Evolutionary conservation across 1,140 invertebrate genomes (phyloP).

Genomic region (Euura saliciscinereae): DNA sequence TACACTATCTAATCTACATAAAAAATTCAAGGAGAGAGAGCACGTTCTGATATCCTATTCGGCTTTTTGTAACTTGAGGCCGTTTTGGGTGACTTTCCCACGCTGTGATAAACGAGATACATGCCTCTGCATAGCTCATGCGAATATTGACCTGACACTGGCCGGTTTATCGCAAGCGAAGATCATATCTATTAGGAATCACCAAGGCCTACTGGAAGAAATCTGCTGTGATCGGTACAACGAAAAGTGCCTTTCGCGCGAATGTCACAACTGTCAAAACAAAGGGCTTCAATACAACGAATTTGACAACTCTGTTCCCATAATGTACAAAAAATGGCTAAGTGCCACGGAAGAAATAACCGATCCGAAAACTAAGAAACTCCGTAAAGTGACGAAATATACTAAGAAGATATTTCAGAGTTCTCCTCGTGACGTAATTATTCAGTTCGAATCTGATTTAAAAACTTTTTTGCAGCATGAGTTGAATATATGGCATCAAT

Average conservation of each 20-base stretch:
- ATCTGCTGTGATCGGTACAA: conserved; percentile 10
- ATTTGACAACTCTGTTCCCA: background rate
- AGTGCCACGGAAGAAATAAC: background rate
- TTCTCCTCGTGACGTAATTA: background rate
- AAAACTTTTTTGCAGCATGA: conserved; percentile 4
- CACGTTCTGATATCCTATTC: background rate
- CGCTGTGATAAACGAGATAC: no score
- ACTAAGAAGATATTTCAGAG: background rate
- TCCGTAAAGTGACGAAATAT: background rate
- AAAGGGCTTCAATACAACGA: background rate
- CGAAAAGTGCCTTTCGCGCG: background rate
- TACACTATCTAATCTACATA: conserved; percentile 16
- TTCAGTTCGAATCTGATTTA: background rate
- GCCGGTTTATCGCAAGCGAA: no score
- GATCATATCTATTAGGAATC: no score
- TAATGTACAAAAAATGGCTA: background rate
- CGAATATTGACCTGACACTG: no score
- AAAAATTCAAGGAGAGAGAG: background rate
- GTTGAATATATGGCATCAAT: conserved; percentile 33
- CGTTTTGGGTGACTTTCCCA: no score
- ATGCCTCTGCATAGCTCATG: no score
- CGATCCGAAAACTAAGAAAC: conserved; percentile 5
- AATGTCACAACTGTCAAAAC: background rate
- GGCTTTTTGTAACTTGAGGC: no score
- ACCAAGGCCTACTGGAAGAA: no score